Conservation (phyloP, 2,113 vertebrate species). For the Charina bottae region DNA sequence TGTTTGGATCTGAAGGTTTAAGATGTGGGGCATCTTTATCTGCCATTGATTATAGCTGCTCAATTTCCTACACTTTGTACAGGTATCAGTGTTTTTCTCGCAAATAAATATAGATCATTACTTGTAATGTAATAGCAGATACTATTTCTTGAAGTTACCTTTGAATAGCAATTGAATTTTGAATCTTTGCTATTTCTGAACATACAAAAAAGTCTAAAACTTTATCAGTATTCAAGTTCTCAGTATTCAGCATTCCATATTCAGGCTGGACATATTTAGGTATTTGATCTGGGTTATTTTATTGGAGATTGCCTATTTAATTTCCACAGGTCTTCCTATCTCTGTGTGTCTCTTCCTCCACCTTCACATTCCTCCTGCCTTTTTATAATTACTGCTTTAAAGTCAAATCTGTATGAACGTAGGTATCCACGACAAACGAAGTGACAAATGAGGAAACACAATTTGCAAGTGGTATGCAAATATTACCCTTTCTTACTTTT, state of each 20-base stretch:
- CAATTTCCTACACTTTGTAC: constrained; percentile 1
- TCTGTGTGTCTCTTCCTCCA: constrained; percentile 49
- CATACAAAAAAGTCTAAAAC: constrained; percentile 20
- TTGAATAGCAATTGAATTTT: not conserved
- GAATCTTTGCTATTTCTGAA: constrained; percentile 25
- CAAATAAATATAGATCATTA: constrained; percentile 1
- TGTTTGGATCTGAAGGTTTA: not conserved
- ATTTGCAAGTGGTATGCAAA: not conserved
- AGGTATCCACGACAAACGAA: not conserved
- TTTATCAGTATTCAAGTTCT: not conserved
- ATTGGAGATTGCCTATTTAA: constrained; percentile 56
- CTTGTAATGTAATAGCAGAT: not conserved
- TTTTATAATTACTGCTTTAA: constrained; percentile 51
- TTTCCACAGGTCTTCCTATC: constrained; percentile 66
- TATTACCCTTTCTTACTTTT: not conserved
- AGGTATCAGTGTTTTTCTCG: not conserved
- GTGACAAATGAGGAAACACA: not conserved
- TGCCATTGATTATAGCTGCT: constrained; percentile 12
- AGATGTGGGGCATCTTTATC: not conserved
- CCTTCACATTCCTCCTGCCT: constrained; percentile 39
- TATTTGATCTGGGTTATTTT: constrained; percentile 48
- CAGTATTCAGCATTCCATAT: not conserved
- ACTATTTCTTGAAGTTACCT: not conserved
- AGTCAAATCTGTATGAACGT: constrained; percentile 44
- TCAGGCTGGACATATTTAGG: constrained; percentile 25